Conservation (phyloP, 2,888 invertebrate species). For the Cataglyphis livida region DNA sequence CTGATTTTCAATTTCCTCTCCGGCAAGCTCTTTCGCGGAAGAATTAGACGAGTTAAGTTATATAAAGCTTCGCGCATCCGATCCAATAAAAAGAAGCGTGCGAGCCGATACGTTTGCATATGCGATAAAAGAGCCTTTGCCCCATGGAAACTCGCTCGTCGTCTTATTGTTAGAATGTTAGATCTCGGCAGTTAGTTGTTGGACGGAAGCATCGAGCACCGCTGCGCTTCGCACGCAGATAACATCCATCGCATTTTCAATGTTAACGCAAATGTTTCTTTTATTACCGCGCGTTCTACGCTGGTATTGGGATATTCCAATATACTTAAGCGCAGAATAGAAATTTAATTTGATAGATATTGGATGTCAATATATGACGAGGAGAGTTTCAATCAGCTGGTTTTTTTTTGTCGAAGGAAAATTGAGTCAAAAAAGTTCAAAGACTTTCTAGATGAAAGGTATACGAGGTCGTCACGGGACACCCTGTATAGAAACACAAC, state of each 20-base stretch:
- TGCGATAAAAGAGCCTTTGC: conserved; percentile 14
- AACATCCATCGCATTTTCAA: conserved; percentile 29
- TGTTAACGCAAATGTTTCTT: conserved; percentile 29
- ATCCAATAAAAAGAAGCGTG: conserved; percentile 10
- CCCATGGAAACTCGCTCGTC: not conserved
- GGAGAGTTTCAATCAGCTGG: not conserved
- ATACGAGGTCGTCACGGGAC: not conserved
- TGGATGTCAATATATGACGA: not conserved
- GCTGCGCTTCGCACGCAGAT: not conserved
- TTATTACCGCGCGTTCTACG: not conserved
- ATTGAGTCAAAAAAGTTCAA: not conserved
- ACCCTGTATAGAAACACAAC: conserved; percentile 36
- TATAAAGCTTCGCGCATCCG: conserved; percentile 9
- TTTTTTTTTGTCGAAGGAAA: not conserved
- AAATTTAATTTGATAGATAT: conserved; percentile 10
- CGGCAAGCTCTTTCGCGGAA: not conserved
- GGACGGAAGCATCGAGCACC: not conserved
- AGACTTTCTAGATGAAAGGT: not conserved
- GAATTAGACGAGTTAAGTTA: conserved; percentile 16
- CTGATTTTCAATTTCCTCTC: conserved; percentile 3
- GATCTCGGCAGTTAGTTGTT: not conserved
- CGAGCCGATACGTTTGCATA: conserved; percentile 9
- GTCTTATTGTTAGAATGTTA: not conserved
- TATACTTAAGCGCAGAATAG: not conserved
- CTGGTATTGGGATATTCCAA: not conserved